Percentiles rank a stretch among this genome's conserved stretches.
phyloP scores from a whole-genome alignment of 2,113 vertebrate genomes.

The Entelurus aequoreus region DNA sequence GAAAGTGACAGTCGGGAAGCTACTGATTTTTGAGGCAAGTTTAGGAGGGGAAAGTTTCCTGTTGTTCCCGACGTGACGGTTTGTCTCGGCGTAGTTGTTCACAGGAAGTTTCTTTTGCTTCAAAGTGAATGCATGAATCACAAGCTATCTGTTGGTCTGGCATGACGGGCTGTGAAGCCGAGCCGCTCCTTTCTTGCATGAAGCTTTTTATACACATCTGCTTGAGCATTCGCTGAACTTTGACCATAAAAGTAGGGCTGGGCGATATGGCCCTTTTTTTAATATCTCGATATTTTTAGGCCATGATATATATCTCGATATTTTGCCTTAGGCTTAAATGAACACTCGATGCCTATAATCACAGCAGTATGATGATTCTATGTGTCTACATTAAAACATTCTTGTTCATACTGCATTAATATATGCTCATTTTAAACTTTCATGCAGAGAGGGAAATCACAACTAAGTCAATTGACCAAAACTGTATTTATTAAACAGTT shows the following conservation, averaged over 20 bases:
- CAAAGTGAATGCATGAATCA: constrained; percentile 19
- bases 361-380: no score
- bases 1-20: constrained; percentile 10
- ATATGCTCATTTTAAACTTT: no score
- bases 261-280: no score
- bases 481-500: no score
- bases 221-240: constrained; percentile 16
- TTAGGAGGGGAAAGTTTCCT: not conserved
- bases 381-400: no score
- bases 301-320: not conserved
- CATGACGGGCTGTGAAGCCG: constrained; percentile 18
- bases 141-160: constrained; percentile 10
- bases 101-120: constrained; percentile 15
- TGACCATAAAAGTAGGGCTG: constrained; percentile 20
- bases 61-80: constrained; percentile 4
- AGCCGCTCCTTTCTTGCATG: constrained; percentile 6
- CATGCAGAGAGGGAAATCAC: no score
- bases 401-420: no score
- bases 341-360: no score
- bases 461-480: no score
- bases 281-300: not conserved
- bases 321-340: no score
- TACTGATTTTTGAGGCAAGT: no score
- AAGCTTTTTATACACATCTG: constrained; percentile 9
- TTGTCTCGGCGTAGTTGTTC: not conserved